Conservation (phyloP, 2,113 vertebrate genomes). For the Siniperca knerii region DNA sequence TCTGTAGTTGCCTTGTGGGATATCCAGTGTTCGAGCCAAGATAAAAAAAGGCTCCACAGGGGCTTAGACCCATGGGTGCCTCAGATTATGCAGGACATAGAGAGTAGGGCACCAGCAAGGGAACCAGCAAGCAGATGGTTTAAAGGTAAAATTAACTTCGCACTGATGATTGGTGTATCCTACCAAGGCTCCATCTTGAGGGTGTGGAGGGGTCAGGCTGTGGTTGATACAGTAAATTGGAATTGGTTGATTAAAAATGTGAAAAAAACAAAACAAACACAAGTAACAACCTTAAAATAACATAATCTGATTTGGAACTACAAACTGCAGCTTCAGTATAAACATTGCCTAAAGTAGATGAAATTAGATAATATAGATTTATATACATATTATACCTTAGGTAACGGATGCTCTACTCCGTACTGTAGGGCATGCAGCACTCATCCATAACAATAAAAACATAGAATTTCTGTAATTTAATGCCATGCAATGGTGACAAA, state of each 20-base stretch:
- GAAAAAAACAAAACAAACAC: background rate
- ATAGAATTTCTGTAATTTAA: background rate
- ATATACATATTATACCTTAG: background rate
- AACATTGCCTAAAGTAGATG: background rate
- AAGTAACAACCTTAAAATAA: background rate
- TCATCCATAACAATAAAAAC: background rate
- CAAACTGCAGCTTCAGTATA: background rate
- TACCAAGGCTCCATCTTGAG: background rate
- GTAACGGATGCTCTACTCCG: background rate
- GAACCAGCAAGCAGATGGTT: conserved; percentile 14
- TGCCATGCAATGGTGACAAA: background rate
- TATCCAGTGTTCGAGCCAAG: conserved; percentile 35
- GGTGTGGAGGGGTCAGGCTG: background rate
- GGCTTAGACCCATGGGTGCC: conserved; percentile 42
- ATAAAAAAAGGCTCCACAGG: conserved; percentile 42
- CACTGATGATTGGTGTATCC: background rate
- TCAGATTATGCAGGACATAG: conserved; percentile 47
- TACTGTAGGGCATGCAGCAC: background rate
- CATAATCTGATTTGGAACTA: background rate
- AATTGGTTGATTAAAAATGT: background rate
- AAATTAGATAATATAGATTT: background rate
- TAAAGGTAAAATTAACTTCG: conserved; percentile 46
- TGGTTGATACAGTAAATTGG: too few species aligned
- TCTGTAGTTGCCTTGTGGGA: conserved; percentile 62
- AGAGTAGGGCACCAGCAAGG: conserved; percentile 28